These are phyloP conservation scores for Alaudala cheleensis DNA, from an alignment of 2,113 vertebrate genomes.

Conservation along the genomic window DNA sequence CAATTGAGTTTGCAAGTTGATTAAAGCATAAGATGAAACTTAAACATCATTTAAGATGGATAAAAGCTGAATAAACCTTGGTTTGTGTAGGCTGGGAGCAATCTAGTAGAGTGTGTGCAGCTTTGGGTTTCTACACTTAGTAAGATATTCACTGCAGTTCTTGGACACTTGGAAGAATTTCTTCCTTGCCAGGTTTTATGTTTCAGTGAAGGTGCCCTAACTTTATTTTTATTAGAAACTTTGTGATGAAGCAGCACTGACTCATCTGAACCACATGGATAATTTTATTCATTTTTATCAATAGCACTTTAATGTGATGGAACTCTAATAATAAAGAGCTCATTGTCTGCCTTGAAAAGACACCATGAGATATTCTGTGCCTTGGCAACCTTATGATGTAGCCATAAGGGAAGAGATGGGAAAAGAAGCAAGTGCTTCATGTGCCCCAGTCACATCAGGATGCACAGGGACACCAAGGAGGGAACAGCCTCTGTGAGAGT, in stretches of 20 bases:
- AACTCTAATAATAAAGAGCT: not conserved
- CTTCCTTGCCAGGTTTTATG: not conserved
- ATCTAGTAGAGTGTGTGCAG: not conserved
- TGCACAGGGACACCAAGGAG: not conserved
- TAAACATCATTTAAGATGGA: not conserved
- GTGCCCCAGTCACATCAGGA: not conserved
- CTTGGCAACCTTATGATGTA: not conserved
- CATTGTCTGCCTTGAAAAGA: not conserved
- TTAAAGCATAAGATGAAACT: not conserved
- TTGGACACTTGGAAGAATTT: not conserved
- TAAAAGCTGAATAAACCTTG: not conserved
- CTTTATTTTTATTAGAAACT: slow-evolving; percentile 48
- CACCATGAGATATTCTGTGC: not conserved
- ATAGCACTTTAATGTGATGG: not conserved
- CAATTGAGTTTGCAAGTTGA: not conserved
- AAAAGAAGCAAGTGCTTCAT: rapidly evolving
- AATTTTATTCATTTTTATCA: slow-evolving; percentile 39
- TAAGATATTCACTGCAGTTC: not conserved
- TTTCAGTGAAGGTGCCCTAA: slow-evolving; percentile 5
- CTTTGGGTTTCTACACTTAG: not conserved
- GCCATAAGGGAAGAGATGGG: not conserved
- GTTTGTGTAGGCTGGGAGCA: not conserved
- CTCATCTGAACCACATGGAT: slow-evolving; percentile 3
- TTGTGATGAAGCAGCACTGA: slow-evolving; percentile 45
- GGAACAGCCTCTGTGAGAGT: not conserved